These are phyloP conservation scores for Nixonia krombeini DNA, from an alignment of 1,140 invertebrate genomes.

Conservation along the genomic window DNA sequence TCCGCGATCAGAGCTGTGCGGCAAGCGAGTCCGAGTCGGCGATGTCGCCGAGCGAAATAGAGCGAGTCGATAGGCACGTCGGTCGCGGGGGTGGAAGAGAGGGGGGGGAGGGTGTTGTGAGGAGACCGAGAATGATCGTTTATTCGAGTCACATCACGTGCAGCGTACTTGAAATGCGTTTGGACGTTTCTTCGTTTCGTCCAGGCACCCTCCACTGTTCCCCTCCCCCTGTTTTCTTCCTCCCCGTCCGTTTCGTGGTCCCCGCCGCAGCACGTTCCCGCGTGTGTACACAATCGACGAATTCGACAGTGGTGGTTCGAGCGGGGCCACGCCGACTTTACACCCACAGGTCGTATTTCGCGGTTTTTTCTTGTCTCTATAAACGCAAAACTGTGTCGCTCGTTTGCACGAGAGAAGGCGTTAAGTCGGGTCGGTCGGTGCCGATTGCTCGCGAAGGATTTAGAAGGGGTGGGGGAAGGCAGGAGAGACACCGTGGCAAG, in stretches of 20 bases:
- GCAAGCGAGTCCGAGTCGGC: slow-evolving; percentile 21
- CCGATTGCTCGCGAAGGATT: neutral
- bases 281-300: no score
- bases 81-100: slow-evolving; percentile 4
- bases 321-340: no score
- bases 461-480: no score
- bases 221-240: slow-evolving; percentile 17
- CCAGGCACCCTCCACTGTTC: slow-evolving; percentile 16
- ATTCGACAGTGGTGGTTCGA: no score
- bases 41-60: slow-evolving; percentile 11
- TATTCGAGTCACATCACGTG: slow-evolving; percentile 51
- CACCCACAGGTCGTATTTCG: no score
- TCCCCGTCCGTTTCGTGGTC: slow-evolving; percentile 1
- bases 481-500: no score
- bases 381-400: no score
- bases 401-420: no score
- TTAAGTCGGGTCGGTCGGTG: no score
- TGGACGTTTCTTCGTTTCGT: slow-evolving; percentile 26
- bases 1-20: slow-evolving; percentile 13
- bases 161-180: slow-evolving; percentile 43
- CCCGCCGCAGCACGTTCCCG: neutral
- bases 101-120: no score
- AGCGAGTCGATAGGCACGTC: slow-evolving; percentile 21
- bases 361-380: no score
- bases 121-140: slow-evolving; percentile 22